A percentile compares a stretch with the other conserved stretches of the same genome.
Conservation (phyloP, 2,797 vertebrate genomes). For the Hemibagrus guttatus region DNA sequence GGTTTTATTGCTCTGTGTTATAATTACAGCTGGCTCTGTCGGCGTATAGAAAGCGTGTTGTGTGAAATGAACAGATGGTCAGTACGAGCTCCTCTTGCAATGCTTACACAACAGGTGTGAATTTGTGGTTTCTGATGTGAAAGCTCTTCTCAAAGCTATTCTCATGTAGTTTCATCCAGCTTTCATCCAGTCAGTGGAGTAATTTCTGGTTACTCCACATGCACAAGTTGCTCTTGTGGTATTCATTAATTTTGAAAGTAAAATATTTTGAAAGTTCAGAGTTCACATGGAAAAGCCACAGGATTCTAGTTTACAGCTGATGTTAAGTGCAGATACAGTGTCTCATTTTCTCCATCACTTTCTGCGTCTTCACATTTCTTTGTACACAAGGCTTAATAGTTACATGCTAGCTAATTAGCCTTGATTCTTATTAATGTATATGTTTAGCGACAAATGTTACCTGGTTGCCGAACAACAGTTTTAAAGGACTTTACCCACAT, state of each 20-base stretch:
- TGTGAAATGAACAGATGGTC: slow-evolving; percentile 13
- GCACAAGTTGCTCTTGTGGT: neutral
- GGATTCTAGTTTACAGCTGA: neutral
- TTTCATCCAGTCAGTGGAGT: neutral
- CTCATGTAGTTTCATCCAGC: neutral
- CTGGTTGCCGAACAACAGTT: neutral
- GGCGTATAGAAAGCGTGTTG: neutral
- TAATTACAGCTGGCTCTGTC: neutral
- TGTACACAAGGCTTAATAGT: neutral
- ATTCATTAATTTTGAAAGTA: neutral
- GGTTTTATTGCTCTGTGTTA: neutral
- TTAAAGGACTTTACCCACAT: neutral
- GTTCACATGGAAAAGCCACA: neutral
- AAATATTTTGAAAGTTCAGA: neutral
- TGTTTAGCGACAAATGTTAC: neutral
- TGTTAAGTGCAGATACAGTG: neutral
- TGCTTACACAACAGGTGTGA: neutral
- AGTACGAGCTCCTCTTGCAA: neutral
- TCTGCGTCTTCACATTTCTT: neutral
- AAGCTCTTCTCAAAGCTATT: neutral
- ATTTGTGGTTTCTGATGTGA: neutral
- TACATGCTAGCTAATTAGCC: neutral
- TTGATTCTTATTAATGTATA: neutral
- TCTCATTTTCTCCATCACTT: neutral
- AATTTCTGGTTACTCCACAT: neutral